Base-by-base conservation (phyloP, 2,797 vertebrate species). In the Cossypha caffra region DNA sequence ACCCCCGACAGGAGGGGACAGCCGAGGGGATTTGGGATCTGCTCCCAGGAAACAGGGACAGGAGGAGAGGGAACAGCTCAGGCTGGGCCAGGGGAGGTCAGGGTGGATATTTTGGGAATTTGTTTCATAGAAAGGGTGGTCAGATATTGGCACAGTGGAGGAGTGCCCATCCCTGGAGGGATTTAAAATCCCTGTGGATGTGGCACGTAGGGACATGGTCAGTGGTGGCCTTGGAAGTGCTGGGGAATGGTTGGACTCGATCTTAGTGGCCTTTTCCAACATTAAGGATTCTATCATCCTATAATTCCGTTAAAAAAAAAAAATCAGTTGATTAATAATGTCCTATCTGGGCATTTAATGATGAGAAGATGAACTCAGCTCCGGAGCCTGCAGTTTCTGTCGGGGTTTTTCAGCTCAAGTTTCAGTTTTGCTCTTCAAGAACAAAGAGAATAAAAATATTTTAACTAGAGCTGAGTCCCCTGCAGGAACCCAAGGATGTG, bases 241-340 rank as follows among this genome's bases (percentile, higher is more conserved):
- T 85, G 71, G 26, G 52, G 52, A 9, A 43, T 5, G 13, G 13
- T 5, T 33, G 55, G 47, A 29, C 13, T 47, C 11, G 1, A 33
- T 10, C 19, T 25, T 4, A n/a, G 38, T 0, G 0, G 23, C 16
- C 13, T 58, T 43, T 58, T 17, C 62, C 72, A 33, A 5, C 23
- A 5, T 38, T 25, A 33, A 38, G 4, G 38, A 51, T n/a, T 29
- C 20, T 11, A 3, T 38, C 4, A 4, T 59, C 16, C 19, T 20
- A 0, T 38, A 37, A 68, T 45, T 20, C 16, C 7, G n/a, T 42
- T 11, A 10, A 45, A 58, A 23, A 42, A 23, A 42, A 26, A 16
- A 5, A 38, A 38, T 38, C 16, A 0, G 16, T 11, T 37, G 42
- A 72, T 62, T 20, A 59, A 13, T 59, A 3, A 0, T 26, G 5